A percentile compares a stretch with the other conserved stretches of the same genome.
Conservation (phyloP, 2,888 invertebrate genomes). For the Neocrepidodera transversa region DNA sequence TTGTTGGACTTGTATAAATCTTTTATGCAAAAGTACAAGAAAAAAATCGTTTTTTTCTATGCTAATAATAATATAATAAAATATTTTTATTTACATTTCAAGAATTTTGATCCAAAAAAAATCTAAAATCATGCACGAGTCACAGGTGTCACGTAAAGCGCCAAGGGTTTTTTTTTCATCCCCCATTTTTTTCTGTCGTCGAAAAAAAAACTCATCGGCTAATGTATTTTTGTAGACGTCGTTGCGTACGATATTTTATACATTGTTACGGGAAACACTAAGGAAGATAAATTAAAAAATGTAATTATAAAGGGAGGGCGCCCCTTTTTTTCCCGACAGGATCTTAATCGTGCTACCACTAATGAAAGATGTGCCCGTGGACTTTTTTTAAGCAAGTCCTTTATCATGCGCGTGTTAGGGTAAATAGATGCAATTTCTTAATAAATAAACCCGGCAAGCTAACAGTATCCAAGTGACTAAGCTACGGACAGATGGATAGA, state of each 20-base stretch:
- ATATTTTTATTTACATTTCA: too few species aligned
- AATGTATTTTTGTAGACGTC: conserved; percentile 39
- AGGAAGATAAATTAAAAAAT: conserved; percentile 77
- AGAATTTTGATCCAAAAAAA: too few species aligned
- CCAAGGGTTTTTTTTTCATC: conserved; percentile 37
- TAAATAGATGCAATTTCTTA: conserved; percentile 8
- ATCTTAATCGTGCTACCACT: conserved; percentile 20
- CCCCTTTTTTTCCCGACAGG: conserved; percentile 17
- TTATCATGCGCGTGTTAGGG: neutral
- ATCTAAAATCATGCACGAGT: conserved; percentile 30
- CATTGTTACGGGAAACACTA: conserved; percentile 61
- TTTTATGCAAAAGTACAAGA: too few species aligned
- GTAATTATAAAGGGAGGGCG: conserved; percentile 61
- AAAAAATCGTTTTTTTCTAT: too few species aligned
- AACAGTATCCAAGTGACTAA: too few species aligned
- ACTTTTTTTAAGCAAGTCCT: conserved; percentile 10
- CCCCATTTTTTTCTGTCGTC: conserved; percentile 29
- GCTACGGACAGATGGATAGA: too few species aligned
- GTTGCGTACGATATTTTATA: conserved; percentile 51
- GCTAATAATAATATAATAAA: too few species aligned
- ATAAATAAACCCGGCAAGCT: too few species aligned
- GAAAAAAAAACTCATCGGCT: conserved; percentile 50
- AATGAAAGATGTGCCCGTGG: conserved; percentile 20
- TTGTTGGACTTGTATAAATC: conserved; percentile 19
- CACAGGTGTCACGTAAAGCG: conserved; percentile 39